A percentile compares a stretch with the other conserved stretches of the same genome.
These are phyloP conservation scores for Poecilia velifera DNA, from an alignment of 2,797 vertebrate genomes.

Conservation along the genomic window DNA sequence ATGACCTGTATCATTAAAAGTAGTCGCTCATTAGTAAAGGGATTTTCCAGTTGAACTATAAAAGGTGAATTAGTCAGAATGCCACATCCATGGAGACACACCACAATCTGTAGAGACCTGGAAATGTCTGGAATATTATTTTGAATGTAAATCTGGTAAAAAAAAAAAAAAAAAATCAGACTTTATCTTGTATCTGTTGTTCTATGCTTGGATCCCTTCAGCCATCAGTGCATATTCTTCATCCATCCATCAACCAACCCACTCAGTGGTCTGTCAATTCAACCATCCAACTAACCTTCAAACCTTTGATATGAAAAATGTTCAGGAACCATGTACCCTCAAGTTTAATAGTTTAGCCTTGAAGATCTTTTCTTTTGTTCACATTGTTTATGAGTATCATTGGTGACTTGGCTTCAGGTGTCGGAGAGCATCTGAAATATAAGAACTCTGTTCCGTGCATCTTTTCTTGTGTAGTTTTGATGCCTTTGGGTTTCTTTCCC, in stretches of 20 bases:
- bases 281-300: not conserved
- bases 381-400: not conserved
- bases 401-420: not conserved
- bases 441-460: not conserved
- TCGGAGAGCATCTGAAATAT: not conserved
- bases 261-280: not conserved
- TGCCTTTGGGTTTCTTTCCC: conserved; percentile 11
- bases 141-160: too few relatives aligned
- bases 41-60: not conserved
- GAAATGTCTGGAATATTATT: not conserved
- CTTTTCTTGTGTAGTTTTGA: not conserved
- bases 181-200: not conserved
- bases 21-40: not conserved
- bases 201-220: not conserved
- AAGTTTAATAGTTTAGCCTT: not conserved
- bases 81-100: not conserved
- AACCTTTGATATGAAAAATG: not conserved
- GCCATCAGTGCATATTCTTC: not conserved
- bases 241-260: too few relatives aligned
- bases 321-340: not conserved
- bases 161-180: not conserved
- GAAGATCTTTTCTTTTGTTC: not conserved
- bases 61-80: not conserved
- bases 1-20: not conserved
- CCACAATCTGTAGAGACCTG: not conserved